Evolutionary conservation across 1,140 invertebrate genomes (phyloP), one percentile per base, ranked within the genome.

Genomic region (Diprion similis): DNA sequence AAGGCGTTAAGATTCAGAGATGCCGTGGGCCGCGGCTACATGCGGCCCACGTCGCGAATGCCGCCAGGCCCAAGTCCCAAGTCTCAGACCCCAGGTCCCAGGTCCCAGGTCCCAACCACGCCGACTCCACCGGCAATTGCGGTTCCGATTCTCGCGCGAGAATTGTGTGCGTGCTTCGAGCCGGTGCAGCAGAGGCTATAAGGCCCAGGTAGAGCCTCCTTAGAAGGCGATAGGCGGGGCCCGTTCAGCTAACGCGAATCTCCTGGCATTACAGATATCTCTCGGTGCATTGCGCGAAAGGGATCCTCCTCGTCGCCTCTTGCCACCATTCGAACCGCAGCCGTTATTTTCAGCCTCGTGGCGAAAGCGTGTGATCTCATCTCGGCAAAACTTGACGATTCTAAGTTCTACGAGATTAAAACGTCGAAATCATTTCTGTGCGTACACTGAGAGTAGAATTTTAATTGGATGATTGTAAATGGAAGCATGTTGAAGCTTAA

Each of bases 1-100:
- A 37, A 37, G 24, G 24, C 51, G 51, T 59, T 17, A 17, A 59
- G 51, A 59, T 59, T 17, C 3, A 13, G 51, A 59, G 51, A 59
- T 59, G 24, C 51, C 51, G 51, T 59, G 51, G 51, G 51, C 51
- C 51, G 51, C 51, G 51, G 51, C 51, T 13, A 59, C 51, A 59
- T 37, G 24, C 24, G 24, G 51, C 51, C 51, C 51, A 59, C 51
- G 51, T 59, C 51, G 51, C n/a, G 51, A 17, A 59, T 59, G 51
- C 51, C 51, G 51, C 51, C 51, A 17, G 51, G 51, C 51, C 51
- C 51, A 59, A 59, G 6, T n/a, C 51, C 24, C 24, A 37, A 37
- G 1, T 37, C 24, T 8, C 11, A 59, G 51, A 9, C 9, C 51
- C 51, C 51, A n/a, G 51, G 10, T 37, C 24, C 51, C 11, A 59